Evolutionary conservation across 2,113 vertebrate species (phyloP).

Genomic region (Colaptes auratus): DNA sequence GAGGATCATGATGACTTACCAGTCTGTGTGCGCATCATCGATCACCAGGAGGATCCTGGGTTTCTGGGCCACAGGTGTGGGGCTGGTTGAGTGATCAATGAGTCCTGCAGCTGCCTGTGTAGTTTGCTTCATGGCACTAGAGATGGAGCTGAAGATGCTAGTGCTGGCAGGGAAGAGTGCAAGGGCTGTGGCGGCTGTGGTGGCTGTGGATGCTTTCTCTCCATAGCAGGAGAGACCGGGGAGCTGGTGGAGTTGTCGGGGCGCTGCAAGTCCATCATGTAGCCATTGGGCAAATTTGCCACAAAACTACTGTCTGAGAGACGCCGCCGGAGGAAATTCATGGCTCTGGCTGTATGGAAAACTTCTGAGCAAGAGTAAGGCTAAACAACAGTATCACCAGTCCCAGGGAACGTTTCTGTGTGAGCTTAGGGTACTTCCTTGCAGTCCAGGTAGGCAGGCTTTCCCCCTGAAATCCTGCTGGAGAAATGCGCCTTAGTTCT

Average conservation of each 20-base stretch:
- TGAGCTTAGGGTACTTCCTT: not conserved
- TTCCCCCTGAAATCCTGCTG: not conserved
- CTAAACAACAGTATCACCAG: not conserved
- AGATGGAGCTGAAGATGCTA: slow-evolving; percentile 94
- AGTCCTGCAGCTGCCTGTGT: slow-evolving; percentile 77
- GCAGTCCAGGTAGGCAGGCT: not conserved
- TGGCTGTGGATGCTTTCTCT: slow-evolving; percentile 82
- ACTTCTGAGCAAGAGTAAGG: not conserved
- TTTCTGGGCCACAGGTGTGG: slow-evolving; percentile 76
- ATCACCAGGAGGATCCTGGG: slow-evolving; percentile 91
- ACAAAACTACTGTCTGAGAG: slow-evolving; percentile 98
- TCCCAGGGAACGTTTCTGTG: not conserved
- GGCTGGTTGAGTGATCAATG: slow-evolving; percentile 73
- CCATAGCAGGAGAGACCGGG: slow-evolving; percentile 83
- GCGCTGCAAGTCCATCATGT: slow-evolving; percentile 94
- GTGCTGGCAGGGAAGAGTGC: slow-evolving; percentile 65
- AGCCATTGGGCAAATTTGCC: slow-evolving; percentile 95
- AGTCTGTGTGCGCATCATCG: slow-evolving; percentile 91
- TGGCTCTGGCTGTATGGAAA: slow-evolving; percentile 37
- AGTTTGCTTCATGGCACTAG: slow-evolving; percentile 90
- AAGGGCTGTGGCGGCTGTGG: slow-evolving; percentile 59
- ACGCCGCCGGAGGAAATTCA: slow-evolving; percentile 96
- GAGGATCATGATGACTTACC: slow-evolving; percentile 75
- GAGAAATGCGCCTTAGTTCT: not conserved
- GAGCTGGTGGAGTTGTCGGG: slow-evolving; percentile 86